Evolutionary conservation across 1,140 invertebrate species (phyloP).

Genomic region (Zaprionus nigranus): DNA sequence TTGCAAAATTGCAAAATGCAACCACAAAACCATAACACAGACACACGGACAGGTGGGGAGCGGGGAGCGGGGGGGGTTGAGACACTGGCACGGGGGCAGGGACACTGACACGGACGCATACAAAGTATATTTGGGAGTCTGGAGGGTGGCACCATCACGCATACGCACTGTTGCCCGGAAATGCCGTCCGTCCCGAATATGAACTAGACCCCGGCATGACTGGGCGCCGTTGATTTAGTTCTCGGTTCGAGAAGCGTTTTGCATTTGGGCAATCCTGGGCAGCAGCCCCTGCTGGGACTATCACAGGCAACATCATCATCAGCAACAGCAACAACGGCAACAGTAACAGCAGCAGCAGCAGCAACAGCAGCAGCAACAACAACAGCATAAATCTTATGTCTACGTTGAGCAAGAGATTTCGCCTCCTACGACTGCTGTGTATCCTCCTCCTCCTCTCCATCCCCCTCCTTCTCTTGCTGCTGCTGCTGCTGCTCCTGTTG

Average conservation of each 20-base stretch:
- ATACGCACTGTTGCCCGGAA: constrained; percentile 70
- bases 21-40: constrained; percentile 79
- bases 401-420: constrained; percentile 58
- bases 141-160: constrained; percentile 40
- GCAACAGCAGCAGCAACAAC: constrained; percentile 7
- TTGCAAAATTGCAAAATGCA: constrained; percentile 81
- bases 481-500: constrained; percentile 36
- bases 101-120: constrained; percentile 57
- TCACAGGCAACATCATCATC: constrained; percentile 30
- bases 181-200: constrained; percentile 39
- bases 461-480: not conserved
- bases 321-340: not conserved
- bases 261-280: constrained; percentile 55
- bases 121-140: constrained; percentile 74
- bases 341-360: not conserved
- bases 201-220: constrained; percentile 31
- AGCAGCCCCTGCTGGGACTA: constrained; percentile 41
- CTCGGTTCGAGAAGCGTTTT: constrained; percentile 60
- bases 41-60: not conserved
- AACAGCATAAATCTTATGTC: constrained; percentile 72
- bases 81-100: not conserved
- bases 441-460: not conserved
- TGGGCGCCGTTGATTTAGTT: constrained; percentile 70
- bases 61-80: too few relatives aligned
- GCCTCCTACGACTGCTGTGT: constrained; percentile 5